Percentiles rank a stretch among this genome's conserved stretches.
Evolutionary conservation across 2,113 vertebrate genomes (phyloP).

Genomic region (Cavia aperea): DNA sequence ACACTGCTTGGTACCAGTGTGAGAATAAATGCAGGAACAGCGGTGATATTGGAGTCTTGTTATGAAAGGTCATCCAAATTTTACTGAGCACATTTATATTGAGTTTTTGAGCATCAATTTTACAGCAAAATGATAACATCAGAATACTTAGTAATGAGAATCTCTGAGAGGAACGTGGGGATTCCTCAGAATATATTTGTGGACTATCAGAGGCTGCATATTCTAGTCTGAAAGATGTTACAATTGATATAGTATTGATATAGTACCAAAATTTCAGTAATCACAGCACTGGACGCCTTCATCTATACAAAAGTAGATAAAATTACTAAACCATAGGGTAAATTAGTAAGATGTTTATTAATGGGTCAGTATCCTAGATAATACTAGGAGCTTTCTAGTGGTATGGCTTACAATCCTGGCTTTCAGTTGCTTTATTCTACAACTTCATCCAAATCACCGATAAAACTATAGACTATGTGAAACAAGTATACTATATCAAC

Average conservation of each 20-base stretch:
- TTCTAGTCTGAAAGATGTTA: slow-evolving; percentile 15
- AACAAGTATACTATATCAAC: not conserved
- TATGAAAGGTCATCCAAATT: slow-evolving; percentile 26
- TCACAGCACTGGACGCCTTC: not conserved
- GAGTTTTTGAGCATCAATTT: slow-evolving; percentile 15
- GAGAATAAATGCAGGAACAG: slow-evolving; percentile 40
- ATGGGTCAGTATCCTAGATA: not conserved
- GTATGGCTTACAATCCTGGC: not conserved
- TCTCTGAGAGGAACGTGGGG: slow-evolving; percentile 7
- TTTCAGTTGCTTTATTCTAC: slow-evolving; percentile 29
- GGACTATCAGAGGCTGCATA: not conserved
- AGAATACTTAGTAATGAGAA: slow-evolving; percentile 16
- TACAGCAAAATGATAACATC: slow-evolving; percentile 1
- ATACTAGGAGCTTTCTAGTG: not conserved
- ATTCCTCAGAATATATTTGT: not conserved
- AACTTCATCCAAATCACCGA: slow-evolving; percentile 22
- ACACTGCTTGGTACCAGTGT: slow-evolving; percentile 30
- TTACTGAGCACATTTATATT: slow-evolving; percentile 21
- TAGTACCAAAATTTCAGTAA: slow-evolving; percentile 37
- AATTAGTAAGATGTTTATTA: slow-evolving; percentile 24
- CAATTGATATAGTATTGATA: slow-evolving; percentile 38
- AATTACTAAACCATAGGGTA: slow-evolving; percentile 26
- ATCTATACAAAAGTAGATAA: not conserved
- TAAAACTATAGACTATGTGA: slow-evolving; percentile 26
- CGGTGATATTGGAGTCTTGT: not conserved